These are phyloP conservation scores for Eretmodus cyanostictus DNA, from an alignment of 2,113 vertebrate genomes.

Conservation along the genomic window DNA sequence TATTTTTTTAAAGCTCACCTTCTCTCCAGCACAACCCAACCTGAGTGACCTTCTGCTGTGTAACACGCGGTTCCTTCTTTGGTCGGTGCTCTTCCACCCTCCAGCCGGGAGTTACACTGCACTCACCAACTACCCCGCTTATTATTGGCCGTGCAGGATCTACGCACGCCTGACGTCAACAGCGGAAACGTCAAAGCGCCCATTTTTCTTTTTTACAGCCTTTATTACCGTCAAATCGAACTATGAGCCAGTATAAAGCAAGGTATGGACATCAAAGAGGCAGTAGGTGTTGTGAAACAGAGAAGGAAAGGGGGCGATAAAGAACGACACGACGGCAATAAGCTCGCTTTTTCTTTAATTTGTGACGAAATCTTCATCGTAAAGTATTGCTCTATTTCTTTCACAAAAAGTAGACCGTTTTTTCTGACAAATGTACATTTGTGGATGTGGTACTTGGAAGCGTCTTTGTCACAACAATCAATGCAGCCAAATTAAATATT, in stretches of 20 bases:
- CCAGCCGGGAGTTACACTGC: background rate
- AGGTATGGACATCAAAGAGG: background rate
- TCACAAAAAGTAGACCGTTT: background rate
- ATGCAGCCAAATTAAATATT: background rate
- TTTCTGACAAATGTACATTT: background rate
- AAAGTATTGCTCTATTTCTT: background rate
- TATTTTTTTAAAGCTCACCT: slow-evolving; percentile 13
- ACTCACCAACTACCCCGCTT: background rate
- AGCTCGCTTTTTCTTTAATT: too few species aligned
- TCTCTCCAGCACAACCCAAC: background rate
- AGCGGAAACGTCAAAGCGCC: background rate
- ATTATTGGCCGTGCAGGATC: background rate
- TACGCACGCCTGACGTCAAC: background rate
- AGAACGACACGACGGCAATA: background rate
- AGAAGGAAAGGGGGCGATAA: background rate
- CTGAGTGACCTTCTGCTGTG: background rate
- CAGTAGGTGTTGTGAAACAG: background rate
- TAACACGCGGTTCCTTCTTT: background rate
- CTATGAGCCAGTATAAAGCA: background rate
- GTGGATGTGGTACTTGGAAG: background rate
- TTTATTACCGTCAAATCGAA: background rate
- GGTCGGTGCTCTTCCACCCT: background rate
- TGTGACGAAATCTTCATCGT: background rate
- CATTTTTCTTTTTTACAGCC: background rate
- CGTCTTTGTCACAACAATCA: background rate